phyloP scores from a whole-genome alignment of 2,888 invertebrate genomes.

The Dendrolimus pini region DNA sequence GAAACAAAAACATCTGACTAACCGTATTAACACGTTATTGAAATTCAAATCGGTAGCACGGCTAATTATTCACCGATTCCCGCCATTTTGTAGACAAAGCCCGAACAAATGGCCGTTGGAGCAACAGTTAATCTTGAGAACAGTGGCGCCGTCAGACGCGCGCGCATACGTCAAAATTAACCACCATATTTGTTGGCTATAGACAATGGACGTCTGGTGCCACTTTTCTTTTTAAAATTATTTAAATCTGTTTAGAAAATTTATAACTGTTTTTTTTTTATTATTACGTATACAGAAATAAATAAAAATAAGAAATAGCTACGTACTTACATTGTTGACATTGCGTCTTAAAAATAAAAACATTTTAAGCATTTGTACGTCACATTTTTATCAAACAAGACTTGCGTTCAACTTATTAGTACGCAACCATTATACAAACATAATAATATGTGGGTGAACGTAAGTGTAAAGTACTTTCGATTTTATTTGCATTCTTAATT shows the following conservation, averaged over 20 bases:
- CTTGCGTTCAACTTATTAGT: too few relatives aligned
- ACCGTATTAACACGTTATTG: constrained; percentile 64
- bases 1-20: constrained; percentile 18
- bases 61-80: constrained; percentile 67
- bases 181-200: constrained; percentile 37
- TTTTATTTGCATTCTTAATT: too few relatives aligned
- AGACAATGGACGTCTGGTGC: constrained; percentile 5
- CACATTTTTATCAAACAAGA: too few relatives aligned
- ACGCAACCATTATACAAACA: too few relatives aligned
- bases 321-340: too few relatives aligned
- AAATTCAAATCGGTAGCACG: constrained; percentile 72
- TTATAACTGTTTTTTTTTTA: neutral
- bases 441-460: too few relatives aligned
- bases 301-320: too few relatives aligned
- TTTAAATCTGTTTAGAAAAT: neutral
- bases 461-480: too few relatives aligned
- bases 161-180: constrained; percentile 64
- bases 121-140: constrained; percentile 66
- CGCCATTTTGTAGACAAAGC: constrained; percentile 55
- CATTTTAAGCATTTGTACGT: too few relatives aligned
- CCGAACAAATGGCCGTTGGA: constrained; percentile 62
- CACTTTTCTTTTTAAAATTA: neutral
- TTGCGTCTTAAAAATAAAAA: too few relatives aligned
- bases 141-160: constrained; percentile 65
- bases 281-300: too few relatives aligned